These are phyloP conservation scores for Heliconius congener DNA, from an alignment of 1,140 invertebrate genomes.

Conservation along the genomic window DNA sequence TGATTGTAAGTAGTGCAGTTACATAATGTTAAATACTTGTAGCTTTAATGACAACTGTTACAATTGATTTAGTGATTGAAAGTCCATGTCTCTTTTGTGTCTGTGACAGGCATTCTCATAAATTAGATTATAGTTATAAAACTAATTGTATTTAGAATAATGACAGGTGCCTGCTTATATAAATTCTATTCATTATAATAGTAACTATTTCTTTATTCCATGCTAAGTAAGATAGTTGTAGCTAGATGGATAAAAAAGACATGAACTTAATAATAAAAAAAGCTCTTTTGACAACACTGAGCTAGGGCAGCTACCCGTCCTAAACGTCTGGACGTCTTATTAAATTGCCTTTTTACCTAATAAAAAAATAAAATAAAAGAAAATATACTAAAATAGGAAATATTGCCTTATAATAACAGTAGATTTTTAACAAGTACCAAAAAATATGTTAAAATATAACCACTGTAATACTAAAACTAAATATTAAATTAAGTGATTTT, in stretches of 20 bases:
- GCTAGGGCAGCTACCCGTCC: background rate
- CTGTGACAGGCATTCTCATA: background rate
- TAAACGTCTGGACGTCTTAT: background rate
- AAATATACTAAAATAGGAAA: background rate
- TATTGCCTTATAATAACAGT: background rate
- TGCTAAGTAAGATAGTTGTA: background rate
- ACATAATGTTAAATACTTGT: conserved; percentile 1
- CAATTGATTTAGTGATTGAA: conserved; percentile 2
- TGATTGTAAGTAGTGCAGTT: conserved; percentile 4
- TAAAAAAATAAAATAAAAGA: background rate
- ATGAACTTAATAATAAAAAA: conserved; percentile 1
- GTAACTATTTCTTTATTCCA: conserved; percentile 7
- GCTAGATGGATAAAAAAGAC: background rate
- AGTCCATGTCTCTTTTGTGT: conserved; percentile 11
- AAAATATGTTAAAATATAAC: background rate
- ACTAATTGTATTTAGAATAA: conserved; percentile 17
- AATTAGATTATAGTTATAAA: background rate
- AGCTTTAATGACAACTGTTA: conserved; percentile 4
- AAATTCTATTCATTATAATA: background rate
- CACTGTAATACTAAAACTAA: background rate
- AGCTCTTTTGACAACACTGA: background rate
- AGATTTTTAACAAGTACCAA: background rate
- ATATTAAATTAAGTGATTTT: background rate
- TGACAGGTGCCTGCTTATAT: conserved; percentile 21
- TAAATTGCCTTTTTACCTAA: background rate